These are phyloP conservation scores for Lepetodrilus schrolli DNA, from an alignment of 2,888 invertebrate genomes.

Conservation along the genomic window DNA sequence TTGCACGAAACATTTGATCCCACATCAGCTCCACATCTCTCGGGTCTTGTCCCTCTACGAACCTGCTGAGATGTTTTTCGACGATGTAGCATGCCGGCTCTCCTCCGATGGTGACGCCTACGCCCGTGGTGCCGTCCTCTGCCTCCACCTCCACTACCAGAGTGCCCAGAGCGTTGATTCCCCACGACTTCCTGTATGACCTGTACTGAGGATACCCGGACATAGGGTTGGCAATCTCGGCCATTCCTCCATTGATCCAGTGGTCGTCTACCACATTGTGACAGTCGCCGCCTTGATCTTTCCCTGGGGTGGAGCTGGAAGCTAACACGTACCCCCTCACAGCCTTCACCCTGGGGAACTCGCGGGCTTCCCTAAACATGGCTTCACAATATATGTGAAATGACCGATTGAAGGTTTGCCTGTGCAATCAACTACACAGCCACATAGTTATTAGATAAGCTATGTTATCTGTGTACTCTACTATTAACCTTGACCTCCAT, in stretches of 20 bases:
- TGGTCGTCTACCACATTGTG: slow-evolving; percentile 70
- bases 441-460: too few relatives aligned
- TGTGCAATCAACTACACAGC: too few relatives aligned
- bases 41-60: slow-evolving; percentile 72
- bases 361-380: neutral
- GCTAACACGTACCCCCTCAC: slow-evolving; percentile 62
- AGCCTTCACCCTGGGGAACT: slow-evolving; percentile 59
- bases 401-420: too few relatives aligned
- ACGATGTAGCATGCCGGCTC: slow-evolving; percentile 71
- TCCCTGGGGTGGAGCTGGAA: slow-evolving; percentile 31
- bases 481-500: too few relatives aligned
- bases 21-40: slow-evolving; percentile 69
- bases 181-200: slow-evolving; percentile 68
- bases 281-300: slow-evolving; percentile 70
- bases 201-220: slow-evolving; percentile 61
- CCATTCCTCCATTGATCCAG: slow-evolving; percentile 70
- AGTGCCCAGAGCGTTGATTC: slow-evolving; percentile 70
- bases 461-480: too few relatives aligned
- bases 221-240: slow-evolving; percentile 71
- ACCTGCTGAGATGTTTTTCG: slow-evolving; percentile 70
- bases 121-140: slow-evolving; percentile 67
- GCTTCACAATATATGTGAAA: too few relatives aligned
- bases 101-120: slow-evolving; percentile 71
- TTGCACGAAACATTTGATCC: slow-evolving; percentile 71
- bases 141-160: slow-evolving; percentile 72